Base-by-base conservation (phyloP, 1,140 invertebrate genomes). In the Pogonus chalceus region DNA sequence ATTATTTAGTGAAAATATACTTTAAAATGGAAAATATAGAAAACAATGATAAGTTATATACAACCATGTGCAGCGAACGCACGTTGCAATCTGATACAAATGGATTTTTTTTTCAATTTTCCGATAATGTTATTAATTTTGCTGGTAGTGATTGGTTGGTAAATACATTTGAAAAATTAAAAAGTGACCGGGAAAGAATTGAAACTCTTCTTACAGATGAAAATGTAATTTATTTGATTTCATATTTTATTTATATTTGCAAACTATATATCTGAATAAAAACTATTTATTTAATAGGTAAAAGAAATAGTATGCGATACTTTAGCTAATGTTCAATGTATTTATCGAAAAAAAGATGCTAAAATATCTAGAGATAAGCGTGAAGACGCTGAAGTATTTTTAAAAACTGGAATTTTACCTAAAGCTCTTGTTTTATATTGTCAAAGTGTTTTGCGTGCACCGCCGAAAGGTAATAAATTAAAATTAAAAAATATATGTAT, bases 361-460 rank as follows among this genome's bases (percentile, higher is more conserved):
- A 58, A 62, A n/a, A 59, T 78, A 2, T 75, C 80, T 0, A 62
- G 65, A 16, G 66, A 68, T 4, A 66, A 69, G 9, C 64, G 78
- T n/a, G 51, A 70, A 18, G 75, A 76, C 21, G 79, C 74, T 1
- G 69, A 76, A 31, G 49, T 66, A 20, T 64, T 67, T 2, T 60
- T 76, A 4, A 61, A 73, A 49, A 66, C 72, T 3, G 74, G 69
- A 0, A 66, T 82, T 39, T 63, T 72, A 2, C 61, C 70, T 16
- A 79, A 79, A 60, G 76, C 80, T 0, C 61, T 85, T n/a, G 57
- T 74, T 0, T 63, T 82, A 0, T 75, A 76, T 31, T 81, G 78
- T 63, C 78, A 84, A 61, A 77, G 79, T 2, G 76, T 86, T 1
- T 69, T 85, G 23, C 72, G 80, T 56, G 79, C 83, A 9, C 81